Evolutionary conservation across 64 coral and sea anemone species (phyloP), one percentile per base, ranked within the genome.

Genomic region (Stylophora pistillata): DNA sequence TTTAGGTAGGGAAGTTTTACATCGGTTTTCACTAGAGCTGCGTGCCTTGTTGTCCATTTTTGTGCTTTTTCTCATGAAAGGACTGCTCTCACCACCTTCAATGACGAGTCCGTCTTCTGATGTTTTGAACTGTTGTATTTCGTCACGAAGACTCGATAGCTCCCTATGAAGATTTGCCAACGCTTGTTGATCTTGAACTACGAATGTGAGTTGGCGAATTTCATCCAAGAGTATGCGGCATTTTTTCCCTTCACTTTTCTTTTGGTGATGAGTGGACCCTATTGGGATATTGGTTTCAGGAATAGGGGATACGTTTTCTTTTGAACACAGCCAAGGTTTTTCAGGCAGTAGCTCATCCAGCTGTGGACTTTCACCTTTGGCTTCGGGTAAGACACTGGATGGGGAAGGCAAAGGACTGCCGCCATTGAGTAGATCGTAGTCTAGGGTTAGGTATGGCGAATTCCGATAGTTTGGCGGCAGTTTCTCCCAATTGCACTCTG

Each of bases 371-470:
- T 54, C 33, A 53, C 54, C 13, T 53, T 13, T 53, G 16, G 41
- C 25, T 52, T 53, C 74, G 21, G 34, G 74, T 52, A 47, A 21
- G 41, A 47, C 33, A 76, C 32, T 76, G 33, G 18, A 76, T 21
- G 21, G n/a, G 15, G 74, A 41, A 41, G 37, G 37, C 2, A 41
- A 41, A 41, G 37, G 37, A 41, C 37, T 41, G 37, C 37, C 6
- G 37, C 37, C 37, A 41, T 41, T 41, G 37, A 41, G 37, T 41
- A 77, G 57, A 76, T 77, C 54, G 47, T 84, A 13, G 53, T 91
- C 89, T 14, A 85, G 80, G 71, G 70, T 84, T 37, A 91, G 26
- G 34, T 85, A 77, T 37, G 89, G 89, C 16, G 89, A 91, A 52
- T 75, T 30, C 55, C 73, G 73, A 32, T 91, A 85, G 20, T 65